Evolutionary conservation across 2,888 invertebrate genomes (phyloP).

Genomic region (Polydrusus tereticollis): DNA sequence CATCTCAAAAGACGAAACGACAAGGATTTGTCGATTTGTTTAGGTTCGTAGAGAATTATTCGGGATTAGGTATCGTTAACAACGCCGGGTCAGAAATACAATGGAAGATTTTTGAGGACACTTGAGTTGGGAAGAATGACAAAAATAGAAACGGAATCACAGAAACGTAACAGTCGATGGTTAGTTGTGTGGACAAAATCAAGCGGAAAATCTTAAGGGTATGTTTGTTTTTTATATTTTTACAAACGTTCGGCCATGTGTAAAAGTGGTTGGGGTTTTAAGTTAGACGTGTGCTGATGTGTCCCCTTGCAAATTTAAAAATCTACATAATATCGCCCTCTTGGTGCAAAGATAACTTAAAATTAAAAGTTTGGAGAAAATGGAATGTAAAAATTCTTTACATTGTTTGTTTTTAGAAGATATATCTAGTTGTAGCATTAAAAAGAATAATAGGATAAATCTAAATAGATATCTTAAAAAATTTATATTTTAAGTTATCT

Average conservation of each 20-base stretch:
- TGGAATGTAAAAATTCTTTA: no score
- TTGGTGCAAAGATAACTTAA: no score
- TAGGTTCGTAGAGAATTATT: constrained; percentile 25
- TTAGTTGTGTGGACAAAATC: constrained; percentile 23
- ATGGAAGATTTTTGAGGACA: constrained; percentile 31
- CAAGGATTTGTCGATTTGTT: constrained; percentile 30
- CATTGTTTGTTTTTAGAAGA: no score
- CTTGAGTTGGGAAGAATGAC: constrained; percentile 34
- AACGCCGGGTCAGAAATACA: constrained; percentile 19
- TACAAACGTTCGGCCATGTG: background rate
- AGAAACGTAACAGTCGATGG: constrained; percentile 21
- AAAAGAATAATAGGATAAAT: no score
- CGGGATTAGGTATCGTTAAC: constrained; percentile 32
- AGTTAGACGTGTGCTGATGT: constrained; percentile 12
- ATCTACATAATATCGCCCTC: no score
- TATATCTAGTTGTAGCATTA: no score
- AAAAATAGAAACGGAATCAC: constrained; percentile 27
- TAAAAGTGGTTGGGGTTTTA: background rate
- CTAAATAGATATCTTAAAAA: no score
- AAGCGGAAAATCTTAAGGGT: constrained; percentile 24
- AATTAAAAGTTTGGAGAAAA: no score
- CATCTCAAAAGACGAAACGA: constrained; percentile 8
- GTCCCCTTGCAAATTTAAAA: no score
- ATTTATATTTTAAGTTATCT: no score
- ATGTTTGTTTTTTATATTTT: constrained; percentile 10